Evolutionary conservation across 2,888 invertebrate species (phyloP), one percentile per base, ranked within the genome.

Genomic region (Metacarcinus magister): DNA sequence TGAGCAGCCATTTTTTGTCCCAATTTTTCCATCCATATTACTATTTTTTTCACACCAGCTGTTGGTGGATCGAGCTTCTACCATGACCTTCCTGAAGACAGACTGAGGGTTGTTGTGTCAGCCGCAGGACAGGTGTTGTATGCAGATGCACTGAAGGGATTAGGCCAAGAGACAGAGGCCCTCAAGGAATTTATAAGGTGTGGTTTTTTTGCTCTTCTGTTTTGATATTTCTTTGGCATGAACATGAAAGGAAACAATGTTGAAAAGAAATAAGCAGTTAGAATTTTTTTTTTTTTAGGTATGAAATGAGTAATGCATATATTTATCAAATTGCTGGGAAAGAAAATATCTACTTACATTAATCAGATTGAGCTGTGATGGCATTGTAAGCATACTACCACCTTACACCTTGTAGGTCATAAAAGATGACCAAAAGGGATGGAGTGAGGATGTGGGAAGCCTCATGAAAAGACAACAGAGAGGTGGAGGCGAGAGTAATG

Each of bases 141-240:
- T 39, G 89, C 39, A 13, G 48, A 94, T 1, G 87, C 94, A 39
- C 54, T 94, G 32, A 8, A 43, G 13, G 48, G n/a, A 19, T 43
- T 94, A 32, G 94, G 89, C 39, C 39, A 87, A 23, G 82, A 39
- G 23, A 48, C 87, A 16, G 89, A 94, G 23, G 87, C 94, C 32
- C 32, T 94, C 54, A 48, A 82, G 54, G 94, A 94, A 23, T 94
- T 82, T 28, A 87, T 89, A 5, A 94, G 54, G 94, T 94, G 7
- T 46, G 94, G 43, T 7, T 39, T 16, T 93, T 32, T 23, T 43
- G 39, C 23, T 39, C 0, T 90, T 39, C 43, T 28, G 75, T 5
- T 28, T 75, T 75, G 75, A n/a, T 28, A 28, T 23, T 19, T 23
- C 5, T 60, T 23, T 60, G 60, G 19, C 23, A 60, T 23, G 60